Conservation (phyloP, 2,797 vertebrate species). For the Kryptolebias ocellatus region DNA sequence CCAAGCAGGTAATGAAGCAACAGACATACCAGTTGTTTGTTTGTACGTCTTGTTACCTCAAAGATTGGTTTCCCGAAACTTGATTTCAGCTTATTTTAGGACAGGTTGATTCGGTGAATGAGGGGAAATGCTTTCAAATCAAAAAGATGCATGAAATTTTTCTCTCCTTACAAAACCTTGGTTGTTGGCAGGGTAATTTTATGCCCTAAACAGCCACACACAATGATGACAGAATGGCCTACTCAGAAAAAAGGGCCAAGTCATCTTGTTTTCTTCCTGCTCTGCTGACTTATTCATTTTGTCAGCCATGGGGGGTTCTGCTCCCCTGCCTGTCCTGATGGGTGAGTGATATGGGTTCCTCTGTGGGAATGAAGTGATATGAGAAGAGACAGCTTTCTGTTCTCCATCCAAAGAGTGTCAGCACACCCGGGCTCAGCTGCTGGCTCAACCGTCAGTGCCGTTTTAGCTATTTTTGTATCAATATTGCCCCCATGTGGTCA, state of each 20-base stretch:
- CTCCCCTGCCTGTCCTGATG: constrained; percentile 34
- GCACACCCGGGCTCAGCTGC: constrained; percentile 68
- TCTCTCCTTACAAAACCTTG: not conserved
- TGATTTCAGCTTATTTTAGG: constrained; percentile 15
- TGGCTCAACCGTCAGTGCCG: constrained; percentile 12
- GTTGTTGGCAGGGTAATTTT: constrained; percentile 26
- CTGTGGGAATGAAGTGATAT: constrained; percentile 59
- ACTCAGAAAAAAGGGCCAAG: constrained; percentile 60
- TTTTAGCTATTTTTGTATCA: constrained; percentile 37
- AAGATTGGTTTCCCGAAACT: not conserved
- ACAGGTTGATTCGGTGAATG: not conserved
- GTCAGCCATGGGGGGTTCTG: constrained; percentile 50
- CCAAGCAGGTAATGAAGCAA: not conserved
- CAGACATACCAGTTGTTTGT: not conserved
- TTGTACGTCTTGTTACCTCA: too few species aligned
- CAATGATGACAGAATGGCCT: constrained; percentile 62
- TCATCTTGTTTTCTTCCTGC: constrained; percentile 47
- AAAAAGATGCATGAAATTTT: constrained; percentile 17
- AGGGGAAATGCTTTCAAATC: constrained; percentile 5
- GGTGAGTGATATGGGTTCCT: constrained; percentile 61
- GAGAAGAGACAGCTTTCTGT: constrained; percentile 74
- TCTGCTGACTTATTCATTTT: constrained; percentile 75
- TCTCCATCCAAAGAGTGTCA: constrained; percentile 62
- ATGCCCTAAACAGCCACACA: constrained; percentile 40
- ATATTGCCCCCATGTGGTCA: constrained; percentile 70